Evolutionary conservation across 2,797 vertebrate species (phyloP), one percentile per base, ranked within the genome.

Genomic region (Amblyraja radiata): DNA sequence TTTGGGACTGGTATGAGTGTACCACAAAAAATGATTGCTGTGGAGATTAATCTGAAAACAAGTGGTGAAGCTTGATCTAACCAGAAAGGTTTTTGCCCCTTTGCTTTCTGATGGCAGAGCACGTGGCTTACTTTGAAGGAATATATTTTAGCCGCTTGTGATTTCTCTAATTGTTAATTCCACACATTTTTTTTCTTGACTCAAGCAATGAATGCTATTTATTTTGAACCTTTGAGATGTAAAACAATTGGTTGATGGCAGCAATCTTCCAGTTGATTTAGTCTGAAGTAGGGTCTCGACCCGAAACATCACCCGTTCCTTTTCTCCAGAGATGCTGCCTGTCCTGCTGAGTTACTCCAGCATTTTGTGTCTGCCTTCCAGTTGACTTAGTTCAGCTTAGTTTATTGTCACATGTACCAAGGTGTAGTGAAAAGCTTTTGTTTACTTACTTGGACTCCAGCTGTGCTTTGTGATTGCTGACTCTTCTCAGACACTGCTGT

Each of bases 371-470:
- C 46, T 54, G 46, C 46, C 46, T 54, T 54, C 46, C 46, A 54
- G 46, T 54, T 54, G 46, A 54, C 46, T 54, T 6, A 54, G 46
- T 54, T 54, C 46, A 54, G 46, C 54, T 54, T 54, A 54, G 46
- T 54, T 54, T 54, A 6, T 54, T 6, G 46, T 54, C 46, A 54
- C 46, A 54, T 54, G 46, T 54, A 54, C 46, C 46, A 54, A 54
- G 46, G 46, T 54, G 6, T 54, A 54, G 46, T 54, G 46, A 54
- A 54, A 54, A 54, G 46, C 46, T 54, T 54, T 6, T 54, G 46
- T 54, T 54, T 54, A 54, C 90, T 76, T 73, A 92, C 90, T 54
- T 92, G 90, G 71, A 92, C 90, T 74, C 90, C 90, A 74, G 90
- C 68, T 76, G 90, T n/a, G 36, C 39, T 92, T 23, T 54, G 90